Percentiles rank a stretch among this genome's conserved stretches.
These are phyloP conservation scores for Brassicogethes aeneus DNA, from an alignment of 2,888 invertebrate genomes.

Conservation along the genomic window DNA sequence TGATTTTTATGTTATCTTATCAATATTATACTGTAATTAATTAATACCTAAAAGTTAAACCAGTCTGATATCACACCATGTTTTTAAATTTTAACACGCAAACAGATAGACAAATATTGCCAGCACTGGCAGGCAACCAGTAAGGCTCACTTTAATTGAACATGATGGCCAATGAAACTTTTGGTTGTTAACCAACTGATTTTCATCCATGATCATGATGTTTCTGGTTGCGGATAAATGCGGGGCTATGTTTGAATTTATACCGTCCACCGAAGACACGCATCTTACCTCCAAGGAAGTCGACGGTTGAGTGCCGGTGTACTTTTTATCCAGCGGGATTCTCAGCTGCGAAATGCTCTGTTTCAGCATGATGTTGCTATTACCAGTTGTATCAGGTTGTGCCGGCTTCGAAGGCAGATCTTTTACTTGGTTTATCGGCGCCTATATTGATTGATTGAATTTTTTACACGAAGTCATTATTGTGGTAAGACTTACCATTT, in stretches of 20 bases:
- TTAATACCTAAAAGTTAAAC: background rate
- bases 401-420: background rate
- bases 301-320: background rate
- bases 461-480: background rate
- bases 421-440: background rate
- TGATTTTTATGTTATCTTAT: background rate
- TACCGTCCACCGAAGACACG: background rate
- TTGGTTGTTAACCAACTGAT: slow-evolving; percentile 1
- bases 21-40: background rate
- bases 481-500: slow-evolving; percentile 12
- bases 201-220: slow-evolving; percentile 1
- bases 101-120: background rate
- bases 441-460: background rate
- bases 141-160: background rate
- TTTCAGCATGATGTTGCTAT: background rate
- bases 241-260: slow-evolving; percentile 1
- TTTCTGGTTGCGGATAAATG: background rate
- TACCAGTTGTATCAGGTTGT: background rate
- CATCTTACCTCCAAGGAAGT: background rate
- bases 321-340: background rate
- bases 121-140: background rate
- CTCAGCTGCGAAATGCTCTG: background rate
- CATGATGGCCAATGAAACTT: background rate
- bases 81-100: background rate
- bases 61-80: background rate